These are phyloP conservation scores for Macrostomum lignano DNA, from an alignment of 1,140 invertebrate genomes.

Conservation along the genomic window DNA sequence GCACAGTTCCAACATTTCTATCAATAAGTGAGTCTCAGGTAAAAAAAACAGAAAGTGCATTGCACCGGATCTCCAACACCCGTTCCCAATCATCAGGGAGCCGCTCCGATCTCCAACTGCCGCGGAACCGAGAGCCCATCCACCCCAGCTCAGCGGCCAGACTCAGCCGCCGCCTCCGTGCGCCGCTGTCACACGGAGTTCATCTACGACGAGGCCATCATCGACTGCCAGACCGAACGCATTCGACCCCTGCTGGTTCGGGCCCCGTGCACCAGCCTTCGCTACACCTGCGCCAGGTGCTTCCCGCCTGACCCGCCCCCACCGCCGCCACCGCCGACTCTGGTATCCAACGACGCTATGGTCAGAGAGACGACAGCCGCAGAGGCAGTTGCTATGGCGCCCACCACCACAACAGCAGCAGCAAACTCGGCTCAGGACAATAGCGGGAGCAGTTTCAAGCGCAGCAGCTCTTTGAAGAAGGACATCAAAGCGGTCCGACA, in stretches of 20 bases:
- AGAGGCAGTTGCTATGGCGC: too few species aligned
- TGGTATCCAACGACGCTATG: background rate
- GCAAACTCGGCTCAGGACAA: background rate
- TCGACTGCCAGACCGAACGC: slow-evolving; percentile 17
- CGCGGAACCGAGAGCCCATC: too few species aligned
- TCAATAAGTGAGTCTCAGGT: too few species aligned
- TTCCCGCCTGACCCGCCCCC: slow-evolving; percentile 8
- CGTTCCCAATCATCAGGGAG: background rate
- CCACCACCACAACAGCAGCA: too few species aligned
- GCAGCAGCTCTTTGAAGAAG: slow-evolving; percentile 26
- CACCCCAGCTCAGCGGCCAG: too few species aligned
- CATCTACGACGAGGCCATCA: slow-evolving; percentile 18
- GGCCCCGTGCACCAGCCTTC: slow-evolving; percentile 7
- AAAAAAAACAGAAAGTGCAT: too few species aligned
- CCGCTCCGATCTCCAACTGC: background rate
- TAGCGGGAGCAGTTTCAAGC: slow-evolving; percentile 5
- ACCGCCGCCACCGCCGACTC: background rate
- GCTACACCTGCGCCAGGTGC: slow-evolving; percentile 2
- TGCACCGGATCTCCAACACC: too few species aligned
- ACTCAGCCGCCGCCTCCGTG: background rate
- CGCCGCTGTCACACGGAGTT: slow-evolving; percentile 11
- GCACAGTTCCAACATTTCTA: too few species aligned
- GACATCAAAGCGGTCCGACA: slow-evolving; percentile 40
- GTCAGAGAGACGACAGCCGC: too few species aligned
- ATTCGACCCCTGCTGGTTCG: background rate